Evolutionary conservation across 2,113 vertebrate genomes (phyloP).

Genomic region (Aythya baeri): DNA sequence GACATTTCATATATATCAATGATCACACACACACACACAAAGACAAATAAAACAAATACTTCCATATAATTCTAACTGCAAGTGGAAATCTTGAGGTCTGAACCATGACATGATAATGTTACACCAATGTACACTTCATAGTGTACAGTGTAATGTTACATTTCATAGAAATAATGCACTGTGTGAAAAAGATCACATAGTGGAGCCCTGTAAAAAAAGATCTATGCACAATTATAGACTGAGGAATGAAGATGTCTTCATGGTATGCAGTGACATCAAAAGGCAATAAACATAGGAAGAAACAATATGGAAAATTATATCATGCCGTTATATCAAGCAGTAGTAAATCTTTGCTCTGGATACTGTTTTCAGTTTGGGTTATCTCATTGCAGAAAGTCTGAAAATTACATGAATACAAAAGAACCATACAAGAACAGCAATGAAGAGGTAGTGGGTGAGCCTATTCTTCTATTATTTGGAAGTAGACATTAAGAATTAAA

Average conservation of each 20-base stretch:
- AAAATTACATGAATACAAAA: neutral
- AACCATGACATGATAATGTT: neutral
- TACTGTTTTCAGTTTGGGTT: neutral
- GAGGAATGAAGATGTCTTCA: neutral
- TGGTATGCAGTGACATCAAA: neutral
- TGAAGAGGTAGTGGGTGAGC: neutral
- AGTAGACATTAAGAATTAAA: neutral
- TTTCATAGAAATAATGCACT: neutral
- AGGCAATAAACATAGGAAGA: neutral
- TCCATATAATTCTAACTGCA: neutral
- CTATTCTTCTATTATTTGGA: neutral
- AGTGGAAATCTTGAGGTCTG: neutral
- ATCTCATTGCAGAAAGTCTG: neutral
- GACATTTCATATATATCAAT: neutral
- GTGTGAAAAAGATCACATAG: neutral
- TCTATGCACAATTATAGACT: neutral
- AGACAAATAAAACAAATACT: neutral
- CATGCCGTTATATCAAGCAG: neutral
- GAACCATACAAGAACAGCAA: neutral
- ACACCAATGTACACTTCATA: neutral
- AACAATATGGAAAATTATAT: neutral
- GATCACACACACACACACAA: neutral
- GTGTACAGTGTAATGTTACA: too few species aligned
- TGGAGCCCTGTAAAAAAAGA: neutral
- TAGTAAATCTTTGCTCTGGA: neutral